Conservation (phyloP, 2,797 vertebrate genomes). For the Falco novaeseelandiae region DNA sequence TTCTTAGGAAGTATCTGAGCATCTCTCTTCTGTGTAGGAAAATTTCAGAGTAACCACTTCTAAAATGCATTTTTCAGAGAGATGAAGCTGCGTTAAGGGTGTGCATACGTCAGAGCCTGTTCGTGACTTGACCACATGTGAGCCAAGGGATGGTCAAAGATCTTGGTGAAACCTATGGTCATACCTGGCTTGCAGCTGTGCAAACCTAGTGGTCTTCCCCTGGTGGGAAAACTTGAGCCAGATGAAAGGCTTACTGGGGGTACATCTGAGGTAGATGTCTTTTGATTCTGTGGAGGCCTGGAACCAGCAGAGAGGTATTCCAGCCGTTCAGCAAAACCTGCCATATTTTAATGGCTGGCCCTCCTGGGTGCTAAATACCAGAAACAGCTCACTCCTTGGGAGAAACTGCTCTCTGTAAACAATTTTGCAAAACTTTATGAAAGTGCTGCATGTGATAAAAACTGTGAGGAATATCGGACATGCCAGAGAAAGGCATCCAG, state of each 20-base stretch:
- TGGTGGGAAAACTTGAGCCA: neutral
- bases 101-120: rapidly evolving
- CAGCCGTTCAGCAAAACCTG: neutral
- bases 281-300: neutral
- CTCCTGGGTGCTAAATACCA: neutral
- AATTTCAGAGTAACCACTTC: neutral
- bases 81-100: neutral
- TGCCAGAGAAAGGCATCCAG: neutral
- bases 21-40: neutral
- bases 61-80: neutral
- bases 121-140: neutral
- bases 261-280: neutral
- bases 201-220: neutral
- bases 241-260: neutral
- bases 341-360: neutral
- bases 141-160: neutral
- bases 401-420: rapidly evolving
- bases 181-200: conserved; percentile 51
- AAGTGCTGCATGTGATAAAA: neutral
- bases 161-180: neutral
- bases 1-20: neutral
- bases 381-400: neutral
- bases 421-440: neutral
- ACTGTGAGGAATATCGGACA: neutral
- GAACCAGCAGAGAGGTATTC: neutral